Evolutionary conservation across 2,888 invertebrate genomes (phyloP), one percentile per base, ranked within the genome.

Genomic region (Agriotes lineatus): DNA sequence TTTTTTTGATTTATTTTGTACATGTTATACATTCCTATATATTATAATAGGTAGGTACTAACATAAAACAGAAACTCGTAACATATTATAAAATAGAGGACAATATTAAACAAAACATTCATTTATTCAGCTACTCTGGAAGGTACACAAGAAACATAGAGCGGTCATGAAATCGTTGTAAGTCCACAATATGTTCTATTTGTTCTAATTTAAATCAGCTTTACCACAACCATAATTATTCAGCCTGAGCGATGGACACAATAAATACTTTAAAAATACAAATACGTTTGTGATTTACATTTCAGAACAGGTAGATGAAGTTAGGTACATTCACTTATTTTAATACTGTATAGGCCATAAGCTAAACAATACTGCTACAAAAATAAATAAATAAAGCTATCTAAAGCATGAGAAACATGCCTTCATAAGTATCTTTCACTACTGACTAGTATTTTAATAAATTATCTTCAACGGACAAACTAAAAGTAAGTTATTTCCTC

Each of bases 331-430:
- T 42, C 54, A 69, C 50, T 56, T 61, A 59, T 54, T 56, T 71
- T 78, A 76, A 76, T 77, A 77, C 74, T 77, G 75, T 66, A 67
- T 76, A 77, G 77, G 78, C 77, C 78, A 75, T 72, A 74, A 76
- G 72, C 74, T 70, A 75, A 75, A 54, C 60, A 73, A 76, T 76
- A 74, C 73, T 74, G 72, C 71, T 68, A 58, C 64, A 69, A 69
- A 64, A 76, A 72, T 71, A 73, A 73, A 72, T 71, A 68, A 70
- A 72, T 66, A 48, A 69, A 69, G 60, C 57, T 67, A 54, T 50
- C 58, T 65, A 57, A 14, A 50, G 59, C 56, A 56, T 56, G 52
- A 5, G 6, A 12, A 22, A 22, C 44, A 60, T 22, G 50, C 44
- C 19, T 48, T 61, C 25, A 14, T 45, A 62, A 45, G 33, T 60